Conservation (phyloP, 2,888 invertebrate species). For the Charanyca ferruginea region DNA sequence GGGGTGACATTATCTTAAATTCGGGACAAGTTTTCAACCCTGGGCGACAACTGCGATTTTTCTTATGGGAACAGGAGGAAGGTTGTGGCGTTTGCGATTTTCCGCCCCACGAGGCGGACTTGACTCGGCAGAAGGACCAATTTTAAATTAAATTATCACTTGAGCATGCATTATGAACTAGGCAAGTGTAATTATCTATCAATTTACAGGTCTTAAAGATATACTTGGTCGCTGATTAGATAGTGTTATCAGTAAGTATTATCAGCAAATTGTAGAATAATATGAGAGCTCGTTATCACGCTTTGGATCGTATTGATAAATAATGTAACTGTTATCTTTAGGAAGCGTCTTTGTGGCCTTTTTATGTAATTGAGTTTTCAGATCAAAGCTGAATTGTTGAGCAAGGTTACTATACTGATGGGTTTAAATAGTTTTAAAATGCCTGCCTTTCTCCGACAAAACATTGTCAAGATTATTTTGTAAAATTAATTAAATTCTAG, state of each 20-base stretch:
- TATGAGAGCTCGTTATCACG: slow-evolving; percentile 52
- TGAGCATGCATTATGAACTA: slow-evolving; percentile 22
- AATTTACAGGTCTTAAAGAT: slow-evolving; percentile 38
- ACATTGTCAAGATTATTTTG: background rate
- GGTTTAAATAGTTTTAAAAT: slow-evolving; percentile 9
- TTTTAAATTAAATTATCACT: slow-evolving; percentile 6
- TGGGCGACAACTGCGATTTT: background rate
- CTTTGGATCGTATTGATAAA: slow-evolving; percentile 37
- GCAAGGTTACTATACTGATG: slow-evolving; percentile 19
- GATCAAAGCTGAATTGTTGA: slow-evolving; percentile 11
- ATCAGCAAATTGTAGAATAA: slow-evolving; percentile 68
- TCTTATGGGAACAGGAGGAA: background rate
- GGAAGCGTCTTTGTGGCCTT: slow-evolving; percentile 37
- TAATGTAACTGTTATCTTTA: slow-evolving; percentile 49
- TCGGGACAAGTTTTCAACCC: background rate
- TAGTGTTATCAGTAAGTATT: slow-evolving; percentile 58
- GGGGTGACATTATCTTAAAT: slow-evolving; percentile 7
- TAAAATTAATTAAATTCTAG: slow-evolving; percentile 26
- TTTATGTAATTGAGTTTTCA: slow-evolving; percentile 25
- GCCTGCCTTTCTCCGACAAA: background rate
- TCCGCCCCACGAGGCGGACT: no score
- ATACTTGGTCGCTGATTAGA: slow-evolving; percentile 57
- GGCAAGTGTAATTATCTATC: slow-evolving; percentile 37
- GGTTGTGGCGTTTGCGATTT: background rate
- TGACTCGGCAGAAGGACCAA: background rate